Evolutionary conservation across 1,140 invertebrate genomes (phyloP).

Genomic region (Thalassaphorura encarpata): DNA sequence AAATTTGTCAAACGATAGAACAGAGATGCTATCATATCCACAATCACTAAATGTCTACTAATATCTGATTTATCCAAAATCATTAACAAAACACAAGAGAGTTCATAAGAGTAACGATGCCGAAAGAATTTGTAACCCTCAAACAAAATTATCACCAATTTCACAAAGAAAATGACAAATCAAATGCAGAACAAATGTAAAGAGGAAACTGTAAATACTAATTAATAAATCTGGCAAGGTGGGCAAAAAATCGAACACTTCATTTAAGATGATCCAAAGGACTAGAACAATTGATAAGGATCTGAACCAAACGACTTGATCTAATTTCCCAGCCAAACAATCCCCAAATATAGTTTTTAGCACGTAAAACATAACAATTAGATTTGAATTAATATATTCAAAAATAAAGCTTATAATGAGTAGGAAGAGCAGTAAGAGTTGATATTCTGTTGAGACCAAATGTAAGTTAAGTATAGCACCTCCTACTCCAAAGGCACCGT

Average conservation of each 20-base stretch:
- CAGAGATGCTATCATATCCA: conserved; percentile 9
- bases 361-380: background rate
- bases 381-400: background rate
- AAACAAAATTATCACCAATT: background rate
- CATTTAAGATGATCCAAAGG: background rate
- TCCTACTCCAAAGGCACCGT: conserved; percentile 8
- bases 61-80: background rate
- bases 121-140: background rate
- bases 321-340: conserved; percentile 1
- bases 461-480: conserved; percentile 9
- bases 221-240: background rate
- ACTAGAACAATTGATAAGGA: background rate
- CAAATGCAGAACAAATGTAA: background rate
- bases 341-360: conserved; percentile 8
- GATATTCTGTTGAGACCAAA: background rate
- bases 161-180: background rate
- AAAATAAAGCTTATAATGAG: background rate
- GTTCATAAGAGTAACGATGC: conserved; percentile 6
- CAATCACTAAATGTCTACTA: background rate
- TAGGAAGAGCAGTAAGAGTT: background rate
- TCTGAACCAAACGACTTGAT: conserved; percentile 1
- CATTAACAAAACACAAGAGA: background rate
- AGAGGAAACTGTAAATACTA: background rate
- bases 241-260: background rate
- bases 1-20: conserved; percentile 5